These are phyloP conservation scores for Conus canariensis DNA, from an alignment of 2,888 invertebrate species.

Conservation along the genomic window DNA sequence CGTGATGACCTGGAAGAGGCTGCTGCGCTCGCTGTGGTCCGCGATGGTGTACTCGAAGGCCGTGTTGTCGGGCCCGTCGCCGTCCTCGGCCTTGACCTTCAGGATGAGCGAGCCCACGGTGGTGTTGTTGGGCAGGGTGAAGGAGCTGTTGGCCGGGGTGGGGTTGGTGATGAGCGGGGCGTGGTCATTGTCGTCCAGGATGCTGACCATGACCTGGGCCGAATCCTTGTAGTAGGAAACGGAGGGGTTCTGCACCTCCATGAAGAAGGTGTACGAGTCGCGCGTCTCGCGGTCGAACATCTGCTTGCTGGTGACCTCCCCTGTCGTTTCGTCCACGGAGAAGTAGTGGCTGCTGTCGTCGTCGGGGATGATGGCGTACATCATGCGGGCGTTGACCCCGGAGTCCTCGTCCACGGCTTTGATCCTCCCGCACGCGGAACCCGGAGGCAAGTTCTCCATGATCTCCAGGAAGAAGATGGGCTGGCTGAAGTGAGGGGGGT, in stretches of 20 bases:
- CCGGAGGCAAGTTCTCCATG: constrained; percentile 92
- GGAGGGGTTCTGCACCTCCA: constrained; percentile 89
- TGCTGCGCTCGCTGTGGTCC: constrained; percentile 79
- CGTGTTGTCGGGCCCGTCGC: constrained; percentile 94
- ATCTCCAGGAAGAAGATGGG: constrained; percentile 92
- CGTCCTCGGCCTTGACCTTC: constrained; percentile 91
- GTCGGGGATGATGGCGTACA: constrained; percentile 47
- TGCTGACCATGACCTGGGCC: constrained; percentile 94
- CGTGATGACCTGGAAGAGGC: constrained; percentile 78
- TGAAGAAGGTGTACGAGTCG: constrained; percentile 90
- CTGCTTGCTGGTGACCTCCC: constrained; percentile 91
- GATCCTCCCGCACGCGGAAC: constrained; percentile 92
- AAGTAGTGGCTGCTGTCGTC: constrained; percentile 80
- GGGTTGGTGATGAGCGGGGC: constrained; percentile 82
- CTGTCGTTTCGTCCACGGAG: constrained; percentile 85
- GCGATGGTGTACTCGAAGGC: constrained; percentile 96
- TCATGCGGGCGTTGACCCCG: constrained; percentile 89
- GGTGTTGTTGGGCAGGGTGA: constrained; percentile 64
- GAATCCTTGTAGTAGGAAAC: constrained; percentile 85
- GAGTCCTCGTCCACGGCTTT: constrained; percentile 95
- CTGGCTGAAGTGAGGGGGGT: constrained; percentile 83
- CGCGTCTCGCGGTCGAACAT: constrained; percentile 90
- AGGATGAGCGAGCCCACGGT: constrained; percentile 67
- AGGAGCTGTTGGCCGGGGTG: constrained; percentile 64
- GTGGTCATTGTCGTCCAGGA: constrained; percentile 98